Base-by-base conservation (phyloP, 2,888 invertebrate species). In the Geophilus truncorum region DNA sequence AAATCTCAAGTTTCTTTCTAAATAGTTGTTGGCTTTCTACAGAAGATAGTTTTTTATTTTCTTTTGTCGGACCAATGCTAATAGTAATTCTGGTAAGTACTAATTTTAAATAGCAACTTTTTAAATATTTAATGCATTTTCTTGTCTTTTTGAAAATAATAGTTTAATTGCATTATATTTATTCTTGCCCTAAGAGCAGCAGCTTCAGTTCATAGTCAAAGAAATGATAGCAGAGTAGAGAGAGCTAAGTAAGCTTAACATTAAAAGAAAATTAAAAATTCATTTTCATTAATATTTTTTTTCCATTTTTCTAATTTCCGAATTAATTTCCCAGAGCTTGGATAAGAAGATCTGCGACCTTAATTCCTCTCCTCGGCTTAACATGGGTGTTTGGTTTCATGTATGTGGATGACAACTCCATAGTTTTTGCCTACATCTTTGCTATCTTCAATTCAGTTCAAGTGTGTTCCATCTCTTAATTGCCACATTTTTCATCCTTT, bases 361-460 rank as follows among this genome's bases (percentile, higher is more conserved):
- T 77, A 12, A 36, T 77, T 0, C 77, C 77, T 34, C 77, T 78
- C 7, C n/a, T 78, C 2, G 78, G 78, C 23, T n/a, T 78, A 23
- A 23, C 45, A 15, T 78, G 78, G 78, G 2, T 78, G 3, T 45
- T 78, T 15, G 45, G 78, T 2, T 36, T 78, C 7, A 10, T 78
- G 18, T 78, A 21, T 40, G 28, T 40, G 9, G 1, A 78, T 25
- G 23, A 23, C 4, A 21, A 23, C n/a, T 21, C 25, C 28, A 45
- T 78, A 15, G 23, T 78, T 23, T 78, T 78, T 78, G 36, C 78
- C 10, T 78, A 78, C 36, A 36, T 78, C 7, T 40, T 40, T 45
- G 28, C 51, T 4, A 78, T 78, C 12, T 78, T 45, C 1, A 78
- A 78, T 45, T 78, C 78, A 40, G 9, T 21, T 28, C 78, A 78